Base-by-base conservation (phyloP, 92 coral and sea anemone genomes). In the Heliopora coerulea region DNA sequence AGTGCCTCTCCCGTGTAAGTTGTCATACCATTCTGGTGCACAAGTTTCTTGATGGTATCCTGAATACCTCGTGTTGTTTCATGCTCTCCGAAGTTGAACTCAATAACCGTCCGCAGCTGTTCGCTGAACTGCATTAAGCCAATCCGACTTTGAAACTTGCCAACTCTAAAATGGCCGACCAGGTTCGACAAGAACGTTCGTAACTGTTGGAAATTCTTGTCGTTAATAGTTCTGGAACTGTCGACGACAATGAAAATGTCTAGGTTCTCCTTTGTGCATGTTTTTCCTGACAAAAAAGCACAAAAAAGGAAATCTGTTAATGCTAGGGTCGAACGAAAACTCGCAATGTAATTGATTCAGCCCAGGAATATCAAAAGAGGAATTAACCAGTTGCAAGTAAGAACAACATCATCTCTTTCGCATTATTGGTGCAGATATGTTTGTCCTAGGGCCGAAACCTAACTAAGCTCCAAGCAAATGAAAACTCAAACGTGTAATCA, bases 41-140 rank as follows among this genome's bases (percentile, higher is more conserved):
- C 49, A 3, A 70, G 77, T 33, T 23, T 70, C 14, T 34, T 20
- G 9, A 70, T 70, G 17, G 52, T 70, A 11, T 70, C 63, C 27
- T 70, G 77, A 26, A 70, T 35, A 29, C 20, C 63, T n/a, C 34
- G 52, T 28, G 77, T 70, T 18, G 77, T 70, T 26, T 31, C 54
- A 39, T 54, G 77, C 37, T 70, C 37, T 29, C 77, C 77, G n/a
- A 70, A 70, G 35, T 70, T 41, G 54, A 70, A 70, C 30, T 70
- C 77, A n/a, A 70, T 28, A 26, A 70, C 77, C 8, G 63, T 54
- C 27, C 77, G 77, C 19, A 54, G 41, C 33, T 29, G 31, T 40
- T 70, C 57, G 41, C 77, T 70, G 58, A 70, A 70, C 62, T 70
- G 77, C 77, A 70, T 70, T 42, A 70, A 70, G 0, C 77, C 77